Evolutionary conservation across 2,113 vertebrate genomes (phyloP).

Genomic region (Triplophysa siluroides): DNA sequence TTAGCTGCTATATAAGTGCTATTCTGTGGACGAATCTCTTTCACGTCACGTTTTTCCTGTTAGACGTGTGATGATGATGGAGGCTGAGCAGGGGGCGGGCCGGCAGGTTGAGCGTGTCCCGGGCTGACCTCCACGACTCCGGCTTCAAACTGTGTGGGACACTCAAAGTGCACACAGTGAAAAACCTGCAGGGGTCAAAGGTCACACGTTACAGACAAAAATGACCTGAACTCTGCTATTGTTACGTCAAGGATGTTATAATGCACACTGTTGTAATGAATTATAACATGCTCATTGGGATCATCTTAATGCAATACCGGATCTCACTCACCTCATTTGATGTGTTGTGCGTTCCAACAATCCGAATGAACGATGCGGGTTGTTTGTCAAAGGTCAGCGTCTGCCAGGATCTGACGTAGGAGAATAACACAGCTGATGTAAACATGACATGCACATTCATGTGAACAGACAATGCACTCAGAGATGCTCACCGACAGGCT

Average conservation of each 20-base stretch:
- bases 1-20: no score
- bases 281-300: no score
- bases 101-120: conserved; percentile 64
- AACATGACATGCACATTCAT: no score
- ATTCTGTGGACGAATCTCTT: no score
- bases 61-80: conserved; percentile 40
- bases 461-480: not conserved
- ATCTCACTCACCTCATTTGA: conserved; percentile 85
- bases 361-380: conserved; percentile 90
- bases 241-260: no score
- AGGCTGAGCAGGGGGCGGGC: conserved; percentile 57
- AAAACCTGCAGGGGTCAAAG: conserved; percentile 79
- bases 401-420: conserved; percentile 87
- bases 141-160: conserved; percentile 82
- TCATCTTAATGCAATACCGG: no score
- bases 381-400: conserved; percentile 87
- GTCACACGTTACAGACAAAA: not conserved
- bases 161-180: conserved; percentile 97
- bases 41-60: no score
- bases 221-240: no score
- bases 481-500: conserved; percentile 83
- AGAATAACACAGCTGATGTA: no score
- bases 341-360: conserved; percentile 94
- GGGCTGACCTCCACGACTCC: conserved; percentile 80
- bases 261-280: no score